phyloP scores from a whole-genome alignment of 2,888 invertebrate genomes.

The Theristus sp. region DNA sequence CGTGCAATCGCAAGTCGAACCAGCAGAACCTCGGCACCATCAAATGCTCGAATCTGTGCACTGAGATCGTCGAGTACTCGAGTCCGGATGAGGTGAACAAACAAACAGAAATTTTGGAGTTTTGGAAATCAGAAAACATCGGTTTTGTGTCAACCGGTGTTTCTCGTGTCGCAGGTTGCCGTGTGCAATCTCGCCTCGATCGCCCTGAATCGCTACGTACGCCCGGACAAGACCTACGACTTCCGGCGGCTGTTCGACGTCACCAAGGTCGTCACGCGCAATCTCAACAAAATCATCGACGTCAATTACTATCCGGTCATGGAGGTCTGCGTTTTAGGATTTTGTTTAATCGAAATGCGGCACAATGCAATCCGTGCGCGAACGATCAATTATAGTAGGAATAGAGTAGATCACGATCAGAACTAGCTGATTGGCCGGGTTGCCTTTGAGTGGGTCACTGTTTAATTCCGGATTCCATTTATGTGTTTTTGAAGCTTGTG shows the following conservation, averaged over 20 bases:
- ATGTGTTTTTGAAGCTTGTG: too few species aligned
- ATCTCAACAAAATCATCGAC: conserved; percentile 90
- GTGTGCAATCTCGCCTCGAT: conserved; percentile 95
- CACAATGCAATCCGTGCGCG: not conserved
- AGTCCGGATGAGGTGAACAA: conserved; percentile 16
- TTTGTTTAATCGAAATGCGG: not conserved
- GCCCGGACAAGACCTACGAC: conserved; percentile 54
- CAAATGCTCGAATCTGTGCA: conserved; percentile 89
- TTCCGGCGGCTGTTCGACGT: conserved; percentile 67
- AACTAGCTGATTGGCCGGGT: too few species aligned
- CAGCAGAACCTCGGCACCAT: conserved; percentile 96
- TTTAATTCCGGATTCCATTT: too few species aligned
- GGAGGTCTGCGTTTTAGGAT: conserved; percentile 58
- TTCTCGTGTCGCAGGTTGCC: conserved; percentile 46
- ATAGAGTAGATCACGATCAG: too few species aligned
- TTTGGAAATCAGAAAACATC: not conserved
- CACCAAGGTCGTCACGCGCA: conserved; percentile 51
- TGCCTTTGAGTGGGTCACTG: too few species aligned
- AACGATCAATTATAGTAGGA: too few species aligned
- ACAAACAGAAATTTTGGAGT: not conserved
- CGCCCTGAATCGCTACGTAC: conserved; percentile 83
- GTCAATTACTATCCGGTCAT: conserved; percentile 82
- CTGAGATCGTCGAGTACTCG: conserved; percentile 85
- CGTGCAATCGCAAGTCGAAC: conserved; percentile 88
- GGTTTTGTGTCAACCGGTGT: conserved; percentile 6